Percentiles rank a stretch among this genome's conserved stretches.
phyloP scores from a whole-genome alignment of 2,113 vertebrate genomes.

The Martes martes region DNA sequence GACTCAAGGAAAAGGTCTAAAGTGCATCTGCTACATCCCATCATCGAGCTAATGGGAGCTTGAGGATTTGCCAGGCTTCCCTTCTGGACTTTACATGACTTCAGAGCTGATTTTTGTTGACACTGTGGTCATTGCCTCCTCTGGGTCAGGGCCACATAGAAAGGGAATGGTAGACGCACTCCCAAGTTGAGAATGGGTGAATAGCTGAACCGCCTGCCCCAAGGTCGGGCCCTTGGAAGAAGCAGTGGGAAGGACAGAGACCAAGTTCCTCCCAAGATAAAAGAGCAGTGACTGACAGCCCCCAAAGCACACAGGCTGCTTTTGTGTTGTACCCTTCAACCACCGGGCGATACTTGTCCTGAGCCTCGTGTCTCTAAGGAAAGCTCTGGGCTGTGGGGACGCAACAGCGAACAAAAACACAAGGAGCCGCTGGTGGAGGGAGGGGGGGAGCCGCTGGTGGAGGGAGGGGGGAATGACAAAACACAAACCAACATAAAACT shows the following conservation, averaged over 20 bases:
- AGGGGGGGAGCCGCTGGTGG: background rate
- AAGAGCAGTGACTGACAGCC: background rate
- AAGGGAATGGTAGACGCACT: background rate
- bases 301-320: background rate
- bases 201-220: background rate
- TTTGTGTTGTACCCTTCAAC: background rate
- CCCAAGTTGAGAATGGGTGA: background rate
- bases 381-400: background rate
- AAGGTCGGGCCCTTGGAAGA: background rate
- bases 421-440: background rate
- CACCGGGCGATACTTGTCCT: background rate
- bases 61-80: background rate
- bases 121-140: background rate
- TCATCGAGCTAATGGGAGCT: background rate
- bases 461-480: background rate
- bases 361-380: background rate
- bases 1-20: slow-evolving; percentile 12
- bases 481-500: background rate
- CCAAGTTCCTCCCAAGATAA: background rate
- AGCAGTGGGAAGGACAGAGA: background rate
- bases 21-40: background rate
- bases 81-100: background rate
- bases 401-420: background rate
- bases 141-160: background rate
- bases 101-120: background rate